Percentiles rank a stretch among this genome's conserved stretches.
Evolutionary conservation across 2,113 vertebrate genomes (phyloP).

Genomic region (Gulo gulo): DNA sequence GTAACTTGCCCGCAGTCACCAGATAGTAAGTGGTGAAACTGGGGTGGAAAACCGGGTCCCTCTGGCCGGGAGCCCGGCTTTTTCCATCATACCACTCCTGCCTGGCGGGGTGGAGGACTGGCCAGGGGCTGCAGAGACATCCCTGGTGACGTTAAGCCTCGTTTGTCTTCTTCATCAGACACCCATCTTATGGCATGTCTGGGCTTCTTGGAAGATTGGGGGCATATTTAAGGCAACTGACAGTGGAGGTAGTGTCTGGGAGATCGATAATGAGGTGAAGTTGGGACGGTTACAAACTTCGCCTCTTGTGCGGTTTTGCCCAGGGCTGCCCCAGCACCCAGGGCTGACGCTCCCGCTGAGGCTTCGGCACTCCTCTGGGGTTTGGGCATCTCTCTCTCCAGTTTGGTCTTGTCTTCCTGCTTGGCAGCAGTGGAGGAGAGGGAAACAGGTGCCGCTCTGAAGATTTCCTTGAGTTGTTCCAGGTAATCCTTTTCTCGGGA

Average conservation of each 20-base stretch:
- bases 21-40: not conserved
- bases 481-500: not conserved
- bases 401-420: not conserved
- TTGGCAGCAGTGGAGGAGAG: not conserved
- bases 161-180: constrained; percentile 29
- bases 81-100: not conserved
- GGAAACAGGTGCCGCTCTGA: not conserved
- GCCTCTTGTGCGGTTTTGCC: not conserved
- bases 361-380: not conserved
- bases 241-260: not conserved
- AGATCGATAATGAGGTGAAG: not conserved
- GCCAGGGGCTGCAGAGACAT: not conserved
- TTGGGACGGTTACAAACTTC: not conserved
- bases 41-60: not conserved
- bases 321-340: not conserved
- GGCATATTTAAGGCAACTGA: not conserved
- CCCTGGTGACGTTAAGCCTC: not conserved
- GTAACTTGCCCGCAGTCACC: not conserved
- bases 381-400: not conserved
- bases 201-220: not conserved
- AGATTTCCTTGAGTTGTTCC: not conserved
- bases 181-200: not conserved
- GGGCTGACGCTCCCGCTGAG: not conserved
- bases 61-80: not conserved
- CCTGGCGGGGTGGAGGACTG: not conserved